phyloP scores from a whole-genome alignment of 2,797 vertebrate genomes.

The Gorsachius magnificus region DNA sequence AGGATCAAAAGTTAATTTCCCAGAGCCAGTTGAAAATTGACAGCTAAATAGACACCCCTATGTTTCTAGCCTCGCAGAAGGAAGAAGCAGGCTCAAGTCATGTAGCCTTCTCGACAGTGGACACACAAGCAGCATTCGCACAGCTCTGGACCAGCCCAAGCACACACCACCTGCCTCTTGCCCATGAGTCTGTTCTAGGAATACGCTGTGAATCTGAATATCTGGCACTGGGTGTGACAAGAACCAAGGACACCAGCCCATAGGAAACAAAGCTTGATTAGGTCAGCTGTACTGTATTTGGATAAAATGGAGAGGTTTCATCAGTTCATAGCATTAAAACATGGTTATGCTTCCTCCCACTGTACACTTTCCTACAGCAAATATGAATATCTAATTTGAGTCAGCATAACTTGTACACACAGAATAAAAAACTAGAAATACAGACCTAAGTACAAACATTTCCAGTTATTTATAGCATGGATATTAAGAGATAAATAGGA shows the following conservation, averaged over 20 bases:
- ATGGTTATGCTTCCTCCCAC: neutral
- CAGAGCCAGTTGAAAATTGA: neutral
- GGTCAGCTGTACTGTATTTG: neutral
- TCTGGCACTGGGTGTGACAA: neutral
- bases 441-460: neutral
- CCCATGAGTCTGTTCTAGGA: neutral
- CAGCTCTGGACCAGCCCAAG: neutral
- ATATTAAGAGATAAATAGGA: slow-evolving; percentile 37
- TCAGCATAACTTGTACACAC: neutral
- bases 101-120: neutral
- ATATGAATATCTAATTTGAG: neutral
- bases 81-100: neutral
- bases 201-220: neutral
- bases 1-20: neutral
- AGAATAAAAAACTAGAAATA: neutral
- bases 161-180: neutral
- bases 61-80: neutral
- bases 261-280: neutral
- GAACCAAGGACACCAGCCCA: neutral
- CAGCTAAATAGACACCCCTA: neutral
- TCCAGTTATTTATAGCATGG: slow-evolving; percentile 10
- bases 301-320: neutral
- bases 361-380: neutral
- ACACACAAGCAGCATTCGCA: neutral
- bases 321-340: neutral